Percentiles rank a stretch among this genome's conserved stretches.
phyloP scores from a whole-genome alignment of 2,113 vertebrate genomes.

The Dromaius novaehollandiae region DNA sequence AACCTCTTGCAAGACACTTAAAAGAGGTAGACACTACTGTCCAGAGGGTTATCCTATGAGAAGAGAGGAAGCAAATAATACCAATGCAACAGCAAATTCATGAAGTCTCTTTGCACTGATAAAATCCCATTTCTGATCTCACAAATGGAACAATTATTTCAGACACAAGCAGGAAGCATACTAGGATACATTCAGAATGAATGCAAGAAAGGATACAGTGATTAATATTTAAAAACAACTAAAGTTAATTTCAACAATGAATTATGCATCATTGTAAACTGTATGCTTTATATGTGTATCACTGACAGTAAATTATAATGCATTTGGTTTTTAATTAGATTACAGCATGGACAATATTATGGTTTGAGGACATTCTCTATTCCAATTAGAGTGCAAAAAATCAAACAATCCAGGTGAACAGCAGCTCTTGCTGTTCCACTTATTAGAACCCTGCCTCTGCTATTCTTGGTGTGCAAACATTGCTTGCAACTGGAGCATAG shows the following conservation, averaged over 20 bases:
- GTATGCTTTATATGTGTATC: conserved; percentile 47
- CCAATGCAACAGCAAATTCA: background rate
- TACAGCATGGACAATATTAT: background rate
- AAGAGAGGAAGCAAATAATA: conserved; percentile 9
- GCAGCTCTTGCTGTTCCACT: background rate
- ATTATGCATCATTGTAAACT: conserved; percentile 61
- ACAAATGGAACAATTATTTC: conserved; percentile 36
- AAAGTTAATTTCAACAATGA: conserved; percentile 54
- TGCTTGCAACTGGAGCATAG: background rate
- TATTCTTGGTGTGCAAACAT: background rate
- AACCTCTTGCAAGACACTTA: background rate
- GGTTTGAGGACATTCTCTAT: conserved; percentile 6
- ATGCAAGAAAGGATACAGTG: conserved; percentile 45
- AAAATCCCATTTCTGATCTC: conserved; percentile 55
- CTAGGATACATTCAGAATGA: conserved; percentile 47
- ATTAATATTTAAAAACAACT: conserved; percentile 66
- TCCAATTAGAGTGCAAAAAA: conserved; percentile 21
- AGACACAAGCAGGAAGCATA: conserved; percentile 38
- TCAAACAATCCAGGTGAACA: background rate
- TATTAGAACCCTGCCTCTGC: background rate
- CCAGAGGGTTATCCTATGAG: background rate
- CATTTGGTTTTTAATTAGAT: conserved; percentile 53
- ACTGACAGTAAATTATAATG: conserved; percentile 41
- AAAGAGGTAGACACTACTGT: background rate
- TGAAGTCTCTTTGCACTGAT: conserved; percentile 21